Base-by-base conservation (phyloP, 1,140 invertebrate species). In the Drosophila parabipectinata region DNA sequence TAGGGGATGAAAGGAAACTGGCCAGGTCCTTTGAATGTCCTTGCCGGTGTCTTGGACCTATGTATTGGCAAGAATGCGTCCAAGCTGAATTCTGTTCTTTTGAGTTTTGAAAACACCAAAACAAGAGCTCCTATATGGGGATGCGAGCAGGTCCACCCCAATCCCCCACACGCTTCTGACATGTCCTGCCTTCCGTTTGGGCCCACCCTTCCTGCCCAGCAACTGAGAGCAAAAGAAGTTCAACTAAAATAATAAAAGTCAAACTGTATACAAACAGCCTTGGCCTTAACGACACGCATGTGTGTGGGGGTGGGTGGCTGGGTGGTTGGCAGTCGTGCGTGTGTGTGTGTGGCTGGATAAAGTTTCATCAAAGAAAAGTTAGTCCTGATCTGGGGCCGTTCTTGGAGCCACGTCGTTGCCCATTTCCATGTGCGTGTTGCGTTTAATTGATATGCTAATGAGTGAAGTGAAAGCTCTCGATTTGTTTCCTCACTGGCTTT, bases 231-330 rank as follows among this genome's bases (percentile, higher is more conserved):
- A 45, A 68, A 68, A 75, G 52, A 81, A 85, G 82, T 87, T 87
- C 68, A 87, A 87, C 82, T 87, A 87, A 87, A 87, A 87, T 87
- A 87, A 87, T 87, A 87, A 87, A 87, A 87, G 78, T 87, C 82
- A 87, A 87, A 88, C 64, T 78, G 64, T 78, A 71, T 75, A 87
- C 77, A 82, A 87, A 75, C 78, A 87, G 78, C 64, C 82, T 87
- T 87, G 71, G 71, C 75, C 82, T 75, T 78, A 83, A 83, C 75
- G 72, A 79, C 75, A 79, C 77, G 34, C 34, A 48, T 58, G 41
- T 58, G 24, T 56, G 58, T 51, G 63, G 39, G 48, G 54, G 32
- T 39, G 52, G n/a, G 26, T 32, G 30, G 15, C 3, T 21, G 32
- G 37, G 45, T 21, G 12, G 50, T 26, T 26, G 4, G 26, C 4